Evolutionary conservation across 92 coral and sea anemone species (phyloP), one percentile per base, ranked within the genome.

Genomic region (Montipora capitata): DNA sequence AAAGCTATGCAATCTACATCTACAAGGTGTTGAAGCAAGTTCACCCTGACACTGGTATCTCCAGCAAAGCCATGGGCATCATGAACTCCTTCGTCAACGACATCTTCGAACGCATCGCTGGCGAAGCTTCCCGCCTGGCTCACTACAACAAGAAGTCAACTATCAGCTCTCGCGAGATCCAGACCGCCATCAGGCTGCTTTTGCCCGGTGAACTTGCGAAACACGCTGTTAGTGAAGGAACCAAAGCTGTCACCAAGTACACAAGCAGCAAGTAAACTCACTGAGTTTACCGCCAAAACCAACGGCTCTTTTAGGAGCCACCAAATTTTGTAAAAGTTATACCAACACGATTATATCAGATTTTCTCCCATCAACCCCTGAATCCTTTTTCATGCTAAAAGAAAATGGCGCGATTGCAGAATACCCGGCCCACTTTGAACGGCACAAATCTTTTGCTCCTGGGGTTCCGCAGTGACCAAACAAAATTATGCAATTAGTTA

Each of bases 11-110:
- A n/a, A 91, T 94, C 87, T 94, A 94, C 90, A 94, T 94, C 83
- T 94, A 94, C 98, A 94, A 93, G 85, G 98, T 95, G 63, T 85
- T 95, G 89, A 95, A 95, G 72, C 98, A 95, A 81, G 98, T 95
- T 80, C 98, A 95, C 70, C 98, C 98, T 6, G 98, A 95, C 94
- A 95, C 98, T 90, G 98, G 98, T 72, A 91, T 95, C 89, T 95
- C 98, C 84, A 95, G 98, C 87, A 92, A 94, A 87, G 97, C 97
- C 91, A 94, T 94, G 97, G 90, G 95, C 90, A 94, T 94, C 88
- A 94, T 94, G 97, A 94, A 94, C 90, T 92, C 97, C 66, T 94
- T 94, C 77, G 97, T 94, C 39, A 89, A 94, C 93, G 96, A 94
- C 83, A 89, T 94, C 90, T 94, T 94, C 91, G 96, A 94, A 84